These are phyloP conservation scores for Hassar affinis DNA, from an alignment of 2,113 vertebrate genomes.

Conservation along the genomic window DNA sequence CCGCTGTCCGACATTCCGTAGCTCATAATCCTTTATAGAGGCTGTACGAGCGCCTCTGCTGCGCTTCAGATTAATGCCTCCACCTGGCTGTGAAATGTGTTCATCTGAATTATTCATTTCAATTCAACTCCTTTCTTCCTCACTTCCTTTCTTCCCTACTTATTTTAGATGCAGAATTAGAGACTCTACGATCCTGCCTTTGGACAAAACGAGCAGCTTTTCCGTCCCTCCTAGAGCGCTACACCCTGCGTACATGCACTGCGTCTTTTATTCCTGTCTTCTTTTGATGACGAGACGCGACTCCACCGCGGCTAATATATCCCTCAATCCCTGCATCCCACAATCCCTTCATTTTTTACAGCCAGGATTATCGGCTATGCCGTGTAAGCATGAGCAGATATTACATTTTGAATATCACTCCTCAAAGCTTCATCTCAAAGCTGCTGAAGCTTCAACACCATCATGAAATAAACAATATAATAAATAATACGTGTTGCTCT, in stretches of 20 bases:
- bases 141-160: slow-evolving; percentile 37
- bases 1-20: slow-evolving; percentile 32
- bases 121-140: slow-evolving; percentile 34
- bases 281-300: not conserved
- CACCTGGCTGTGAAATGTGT: slow-evolving; percentile 46
- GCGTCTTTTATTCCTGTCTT: not conserved
- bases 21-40: slow-evolving; percentile 50
- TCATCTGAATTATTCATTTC: slow-evolving; percentile 50
- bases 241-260: too few relatives aligned
- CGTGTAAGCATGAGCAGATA: not conserved
- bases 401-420: not conserved
- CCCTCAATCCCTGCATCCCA: slow-evolving; percentile 1
- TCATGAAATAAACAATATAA: not conserved
- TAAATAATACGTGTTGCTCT: not conserved
- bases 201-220: not conserved
- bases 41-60: slow-evolving; percentile 26
- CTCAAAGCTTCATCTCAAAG: not conserved
- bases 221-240: not conserved
- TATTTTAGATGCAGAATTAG: slow-evolving; percentile 37
- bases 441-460: not conserved
- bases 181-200: not conserved
- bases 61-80: slow-evolving; percentile 48
- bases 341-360: not conserved
- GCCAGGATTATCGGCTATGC: slow-evolving; percentile 31
- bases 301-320: not conserved